phyloP scores from a whole-genome alignment of 92 coral and sea anemone species.

The Umimayanthus kanabou region DNA sequence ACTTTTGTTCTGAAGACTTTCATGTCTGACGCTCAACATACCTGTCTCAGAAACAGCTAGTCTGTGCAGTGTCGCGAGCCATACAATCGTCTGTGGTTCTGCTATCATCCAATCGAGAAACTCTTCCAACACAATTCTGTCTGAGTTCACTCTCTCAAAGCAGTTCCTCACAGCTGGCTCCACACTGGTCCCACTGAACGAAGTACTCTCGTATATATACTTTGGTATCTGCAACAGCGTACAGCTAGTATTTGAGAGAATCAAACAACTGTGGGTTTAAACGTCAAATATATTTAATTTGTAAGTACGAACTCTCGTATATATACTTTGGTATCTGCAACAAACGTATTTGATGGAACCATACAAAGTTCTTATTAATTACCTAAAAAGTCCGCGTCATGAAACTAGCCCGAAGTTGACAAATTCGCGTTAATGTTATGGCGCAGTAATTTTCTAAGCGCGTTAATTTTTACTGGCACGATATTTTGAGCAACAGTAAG shows the following conservation, averaged over 20 bases:
- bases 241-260: not conserved
- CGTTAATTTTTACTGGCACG: too few species aligned
- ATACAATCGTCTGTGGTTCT: constrained; percentile 97
- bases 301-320: constrained; percentile 58
- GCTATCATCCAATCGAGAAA: constrained; percentile 97
- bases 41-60: constrained; percentile 95
- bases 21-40: not conserved
- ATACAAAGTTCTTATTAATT: too few species aligned
- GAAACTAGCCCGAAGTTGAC: too few species aligned
- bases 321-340: constrained; percentile 83
- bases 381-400: too few species aligned
- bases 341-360: not conserved
- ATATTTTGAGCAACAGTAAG: too few species aligned
- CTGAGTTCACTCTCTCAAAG: constrained; percentile 89
- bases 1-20: not conserved
- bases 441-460: too few species aligned
- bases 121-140: constrained; percentile 73
- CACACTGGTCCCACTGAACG: constrained; percentile 92
- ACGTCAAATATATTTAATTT: too few species aligned
- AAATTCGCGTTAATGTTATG: too few species aligned
- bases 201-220: constrained; percentile 79
- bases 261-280: not conserved
- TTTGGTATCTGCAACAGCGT: constrained; percentile 73
- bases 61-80: constrained; percentile 97
- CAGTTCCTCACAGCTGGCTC: constrained; percentile 96